Percentiles rank a stretch among this genome's conserved stretches.
phyloP scores from a whole-genome alignment of 1,140 invertebrate genomes.

The Drosophila ercepeae region DNA sequence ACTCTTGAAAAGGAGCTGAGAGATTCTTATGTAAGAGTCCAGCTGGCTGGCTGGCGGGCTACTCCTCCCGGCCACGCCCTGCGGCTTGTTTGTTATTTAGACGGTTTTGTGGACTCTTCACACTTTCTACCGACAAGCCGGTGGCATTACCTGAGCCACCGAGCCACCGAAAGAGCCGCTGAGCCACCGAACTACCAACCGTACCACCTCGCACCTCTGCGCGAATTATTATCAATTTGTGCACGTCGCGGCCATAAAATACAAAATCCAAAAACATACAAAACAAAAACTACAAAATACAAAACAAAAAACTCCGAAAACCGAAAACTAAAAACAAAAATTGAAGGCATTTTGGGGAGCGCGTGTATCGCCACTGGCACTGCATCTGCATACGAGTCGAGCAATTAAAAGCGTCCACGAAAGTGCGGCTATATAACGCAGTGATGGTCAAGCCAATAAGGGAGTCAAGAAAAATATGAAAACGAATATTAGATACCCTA shows the following conservation, averaged over 20 bases:
- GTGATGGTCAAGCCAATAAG: constrained; percentile 6
- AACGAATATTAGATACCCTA: constrained; percentile 11
- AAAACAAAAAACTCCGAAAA: too few species aligned
- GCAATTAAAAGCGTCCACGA: constrained; percentile 42
- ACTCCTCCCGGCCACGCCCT: constrained; percentile 33
- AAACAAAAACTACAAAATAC: constrained; percentile 41
- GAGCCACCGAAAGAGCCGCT: background rate
- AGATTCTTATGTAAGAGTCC: constrained; percentile 39
- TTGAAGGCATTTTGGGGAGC: constrained; percentile 48
- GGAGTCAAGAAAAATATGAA: too few species aligned
- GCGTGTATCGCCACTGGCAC: constrained; percentile 35
- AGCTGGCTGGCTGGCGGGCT: background rate
- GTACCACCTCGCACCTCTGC: constrained; percentile 46
- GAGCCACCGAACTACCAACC: constrained; percentile 6
- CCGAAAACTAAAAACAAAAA: background rate
- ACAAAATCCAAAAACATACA: background rate
- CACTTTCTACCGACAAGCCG: constrained; percentile 61
- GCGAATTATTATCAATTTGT: constrained; percentile 78
- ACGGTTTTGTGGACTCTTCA: constrained; percentile 15
- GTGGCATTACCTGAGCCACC: constrained; percentile 25
- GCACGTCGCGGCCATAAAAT: constrained; percentile 75
- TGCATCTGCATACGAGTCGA: constrained; percentile 49
- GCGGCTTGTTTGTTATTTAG: background rate
- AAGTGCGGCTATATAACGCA: constrained; percentile 29
- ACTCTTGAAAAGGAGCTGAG: constrained; percentile 19